These are phyloP conservation scores for Eucidaris tribuloides DNA, from an alignment of 35 echinoderm and acorn worm genomes.

Conservation along the genomic window DNA sequence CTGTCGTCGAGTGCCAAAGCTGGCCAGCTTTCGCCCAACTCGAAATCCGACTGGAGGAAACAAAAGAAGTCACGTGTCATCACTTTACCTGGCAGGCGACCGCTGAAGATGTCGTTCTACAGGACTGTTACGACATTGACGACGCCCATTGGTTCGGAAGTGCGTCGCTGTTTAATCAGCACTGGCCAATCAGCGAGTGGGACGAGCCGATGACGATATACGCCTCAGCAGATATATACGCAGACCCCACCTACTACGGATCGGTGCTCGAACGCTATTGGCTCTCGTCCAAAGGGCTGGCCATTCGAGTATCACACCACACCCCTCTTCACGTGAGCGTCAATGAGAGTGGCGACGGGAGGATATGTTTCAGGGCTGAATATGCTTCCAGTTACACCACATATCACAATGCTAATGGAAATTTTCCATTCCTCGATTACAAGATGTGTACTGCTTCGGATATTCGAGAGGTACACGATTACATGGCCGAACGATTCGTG, in stretches of 20 bases:
- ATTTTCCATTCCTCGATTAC: conserved; percentile 44
- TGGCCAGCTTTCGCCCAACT: neutral
- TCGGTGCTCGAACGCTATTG: conserved; percentile 72
- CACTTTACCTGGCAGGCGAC: conserved; percentile 50
- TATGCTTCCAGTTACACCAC: conserved; percentile 26
- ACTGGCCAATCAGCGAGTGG: conserved; percentile 74
- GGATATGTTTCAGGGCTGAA: neutral
- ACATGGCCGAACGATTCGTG: conserved; percentile 40
- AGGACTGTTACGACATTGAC: conserved; percentile 58
- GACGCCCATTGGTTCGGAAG: conserved; percentile 73
- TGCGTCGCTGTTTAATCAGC: conserved; percentile 47
- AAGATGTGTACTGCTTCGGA: conserved; percentile 44
- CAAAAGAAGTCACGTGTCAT: conserved; percentile 31
- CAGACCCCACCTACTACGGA: conserved; percentile 41
- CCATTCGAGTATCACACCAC: conserved; percentile 25
- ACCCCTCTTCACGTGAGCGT: conserved; percentile 70
- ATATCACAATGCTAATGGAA: neutral
- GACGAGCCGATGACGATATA: conserved; percentile 65
- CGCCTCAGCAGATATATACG: conserved; percentile 30
- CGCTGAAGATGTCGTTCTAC: neutral
- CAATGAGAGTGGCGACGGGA: neutral
- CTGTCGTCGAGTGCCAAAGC: neutral
- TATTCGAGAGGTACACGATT: conserved; percentile 50
- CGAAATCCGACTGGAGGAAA: conserved; percentile 11
- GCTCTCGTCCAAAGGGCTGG: conserved; percentile 59